Percentiles rank a stretch among this genome's conserved stretches.
phyloP scores from a whole-genome alignment of 1,140 invertebrate genomes.

The Temnothorax nylanderi region DNA sequence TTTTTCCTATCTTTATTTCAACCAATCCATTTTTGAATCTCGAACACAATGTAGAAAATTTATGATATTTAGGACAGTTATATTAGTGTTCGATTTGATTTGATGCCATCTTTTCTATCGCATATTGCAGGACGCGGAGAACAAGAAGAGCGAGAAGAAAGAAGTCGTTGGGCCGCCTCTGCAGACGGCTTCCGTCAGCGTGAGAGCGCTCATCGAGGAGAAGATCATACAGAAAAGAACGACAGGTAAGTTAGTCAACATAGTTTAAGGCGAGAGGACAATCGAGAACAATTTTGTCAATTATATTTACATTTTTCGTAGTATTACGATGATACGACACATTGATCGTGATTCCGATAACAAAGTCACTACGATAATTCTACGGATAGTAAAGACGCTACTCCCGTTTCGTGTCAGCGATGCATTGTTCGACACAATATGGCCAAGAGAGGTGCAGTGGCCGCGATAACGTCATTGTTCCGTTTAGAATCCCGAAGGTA shows the following conservation, averaged over 20 bases:
- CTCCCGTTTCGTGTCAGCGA: neutral
- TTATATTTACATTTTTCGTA: neutral
- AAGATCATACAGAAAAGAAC: slow-evolving; percentile 95
- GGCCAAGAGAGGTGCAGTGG: neutral
- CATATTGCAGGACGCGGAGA: slow-evolving; percentile 91
- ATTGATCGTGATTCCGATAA: neutral
- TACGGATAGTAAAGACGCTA: neutral
- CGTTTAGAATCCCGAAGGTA: slow-evolving; percentile 35
- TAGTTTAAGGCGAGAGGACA: slow-evolving; percentile 28
- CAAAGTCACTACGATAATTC: neutral
- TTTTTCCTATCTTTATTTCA: neutral
- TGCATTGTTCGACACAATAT: slow-evolving; percentile 12
- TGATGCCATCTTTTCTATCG: slow-evolving; percentile 6
- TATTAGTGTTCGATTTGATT: neutral
- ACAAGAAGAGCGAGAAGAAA: slow-evolving; percentile 94
- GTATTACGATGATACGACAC: neutral
- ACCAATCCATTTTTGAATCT: neutral
- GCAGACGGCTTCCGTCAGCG: slow-evolving; percentile 95
- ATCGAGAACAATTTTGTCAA: neutral
- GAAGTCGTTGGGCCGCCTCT: slow-evolving; percentile 92
- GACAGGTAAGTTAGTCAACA: slow-evolving; percentile 78
- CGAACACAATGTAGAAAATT: neutral
- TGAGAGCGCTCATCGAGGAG: slow-evolving; percentile 95
- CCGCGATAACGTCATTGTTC: slow-evolving; percentile 29
- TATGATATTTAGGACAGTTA: neutral